These are phyloP conservation scores for Automeris io DNA, from an alignment of 2,888 invertebrate genomes.

Conservation along the genomic window DNA sequence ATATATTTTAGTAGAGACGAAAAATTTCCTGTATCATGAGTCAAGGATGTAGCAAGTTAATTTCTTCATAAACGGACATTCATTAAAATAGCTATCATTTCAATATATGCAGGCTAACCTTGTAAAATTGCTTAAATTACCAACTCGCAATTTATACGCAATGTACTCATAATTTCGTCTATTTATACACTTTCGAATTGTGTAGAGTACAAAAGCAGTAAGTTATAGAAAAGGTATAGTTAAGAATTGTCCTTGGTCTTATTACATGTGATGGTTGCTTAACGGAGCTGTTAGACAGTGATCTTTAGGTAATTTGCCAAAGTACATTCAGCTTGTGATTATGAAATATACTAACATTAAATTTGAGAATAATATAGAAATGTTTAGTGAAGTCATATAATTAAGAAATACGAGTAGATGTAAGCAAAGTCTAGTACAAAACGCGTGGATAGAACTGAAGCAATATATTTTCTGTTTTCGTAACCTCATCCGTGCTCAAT, in stretches of 20 bases:
- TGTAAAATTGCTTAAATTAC: neutral
- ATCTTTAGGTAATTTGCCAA: neutral
- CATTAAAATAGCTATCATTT: neutral
- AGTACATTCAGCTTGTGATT: neutral
- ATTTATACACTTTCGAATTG: neutral
- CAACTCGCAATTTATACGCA: neutral
- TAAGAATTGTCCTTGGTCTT: neutral
- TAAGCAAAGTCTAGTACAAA: no score
- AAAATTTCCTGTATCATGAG: conserved; percentile 2
- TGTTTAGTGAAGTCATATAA: no score
- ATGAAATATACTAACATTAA: no score
- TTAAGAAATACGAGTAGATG: no score
- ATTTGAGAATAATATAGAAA: no score
- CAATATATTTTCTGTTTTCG: no score
- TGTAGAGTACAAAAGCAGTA: neutral
- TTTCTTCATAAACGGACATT: neutral
- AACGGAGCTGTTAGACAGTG: neutral
- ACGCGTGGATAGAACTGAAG: no score
- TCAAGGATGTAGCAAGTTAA: neutral
- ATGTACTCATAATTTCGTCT: neutral
- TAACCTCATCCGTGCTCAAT: no score
- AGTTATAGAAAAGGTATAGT: neutral
- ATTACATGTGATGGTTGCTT: neutral
- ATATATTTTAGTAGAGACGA: neutral
- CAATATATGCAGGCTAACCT: neutral